A percentile compares a stretch with the other conserved stretches of the same genome.
Evolutionary conservation across 2,113 vertebrate species (phyloP).

Genomic region (Hippocampus abdominalis): DNA sequence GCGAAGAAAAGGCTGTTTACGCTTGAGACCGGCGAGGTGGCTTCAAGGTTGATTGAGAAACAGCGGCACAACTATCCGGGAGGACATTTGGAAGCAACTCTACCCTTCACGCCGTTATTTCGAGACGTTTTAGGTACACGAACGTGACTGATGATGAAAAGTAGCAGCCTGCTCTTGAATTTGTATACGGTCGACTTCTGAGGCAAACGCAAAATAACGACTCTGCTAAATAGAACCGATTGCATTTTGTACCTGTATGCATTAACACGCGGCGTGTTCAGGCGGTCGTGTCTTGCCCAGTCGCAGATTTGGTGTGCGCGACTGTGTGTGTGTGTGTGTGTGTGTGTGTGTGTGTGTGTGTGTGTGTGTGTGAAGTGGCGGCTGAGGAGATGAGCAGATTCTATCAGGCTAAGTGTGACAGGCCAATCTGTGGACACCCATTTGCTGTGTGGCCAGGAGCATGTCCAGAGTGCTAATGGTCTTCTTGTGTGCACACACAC

Average conservation of each 20-base stretch:
- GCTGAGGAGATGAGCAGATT: conserved; percentile 39
- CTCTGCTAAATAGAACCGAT: neutral
- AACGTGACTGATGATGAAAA: neutral
- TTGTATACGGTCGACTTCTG: neutral
- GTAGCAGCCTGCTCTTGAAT: neutral
- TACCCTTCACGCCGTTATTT: conserved; percentile 20
- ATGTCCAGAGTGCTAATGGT: conserved; percentile 52
- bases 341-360: conserved; percentile 6
- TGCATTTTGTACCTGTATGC: neutral
- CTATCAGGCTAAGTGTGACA: conserved; percentile 61
- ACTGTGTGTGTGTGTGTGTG: conserved; percentile 10
- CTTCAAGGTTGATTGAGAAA: conserved; percentile 75
- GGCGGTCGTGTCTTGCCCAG: neutral
- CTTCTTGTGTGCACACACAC: conserved; percentile 8
- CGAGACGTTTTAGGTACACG: neutral
- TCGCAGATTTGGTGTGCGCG: neutral
- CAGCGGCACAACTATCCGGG: conserved; percentile 55
- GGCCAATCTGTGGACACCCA: conserved; percentile 55
- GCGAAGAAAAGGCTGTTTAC: conserved; percentile 29
- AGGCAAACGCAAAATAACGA: neutral
- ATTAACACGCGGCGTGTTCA: neutral
- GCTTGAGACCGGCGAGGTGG: conserved; percentile 56
- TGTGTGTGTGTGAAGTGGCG: conserved; percentile 24
- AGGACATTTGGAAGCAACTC: conserved; percentile 48
- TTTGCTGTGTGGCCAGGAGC: conserved; percentile 47